phyloP scores from a whole-genome alignment of 2,113 vertebrate species.

The Rhabdornis inornatus region DNA sequence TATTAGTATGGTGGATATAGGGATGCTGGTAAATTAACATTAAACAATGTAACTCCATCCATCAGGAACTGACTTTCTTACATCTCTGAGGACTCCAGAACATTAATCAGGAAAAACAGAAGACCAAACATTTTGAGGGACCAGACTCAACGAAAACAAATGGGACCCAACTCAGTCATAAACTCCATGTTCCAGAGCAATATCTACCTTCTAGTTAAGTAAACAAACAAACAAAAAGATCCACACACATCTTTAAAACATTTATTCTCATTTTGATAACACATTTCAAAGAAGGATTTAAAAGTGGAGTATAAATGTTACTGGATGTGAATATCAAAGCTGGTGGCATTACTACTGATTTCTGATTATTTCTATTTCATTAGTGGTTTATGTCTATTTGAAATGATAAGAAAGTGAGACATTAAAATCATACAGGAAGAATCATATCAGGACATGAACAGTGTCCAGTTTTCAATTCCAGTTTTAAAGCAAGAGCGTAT shows the following conservation, averaged over 20 bases:
- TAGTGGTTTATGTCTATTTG: not conserved
- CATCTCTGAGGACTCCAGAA: not conserved
- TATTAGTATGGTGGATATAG: too few relatives aligned
- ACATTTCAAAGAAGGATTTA: not conserved
- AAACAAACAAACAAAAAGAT: not conserved
- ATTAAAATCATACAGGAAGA: not conserved
- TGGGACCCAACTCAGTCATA: rapidly evolving
- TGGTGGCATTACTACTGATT: not conserved
- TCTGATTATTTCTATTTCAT: not conserved
- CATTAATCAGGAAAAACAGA: not conserved
- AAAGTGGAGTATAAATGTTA: not conserved
- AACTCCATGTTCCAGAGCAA: not conserved
- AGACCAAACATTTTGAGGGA: not conserved
- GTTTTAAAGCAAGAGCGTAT: not conserved
- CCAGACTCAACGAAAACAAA: rapidly evolving
- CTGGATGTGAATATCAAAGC: not conserved
- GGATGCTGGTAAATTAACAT: not conserved
- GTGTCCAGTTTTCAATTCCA: not conserved
- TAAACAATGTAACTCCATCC: not conserved
- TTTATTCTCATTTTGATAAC: not conserved
- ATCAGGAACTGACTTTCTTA: not conserved
- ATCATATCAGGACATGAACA: not conserved
- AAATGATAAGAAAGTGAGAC: not conserved
- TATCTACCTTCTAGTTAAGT: not conserved
- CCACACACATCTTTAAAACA: not conserved